phyloP scores from a whole-genome alignment of 2,888 invertebrate species.

The Callyntrura guangdongensis region DNA sequence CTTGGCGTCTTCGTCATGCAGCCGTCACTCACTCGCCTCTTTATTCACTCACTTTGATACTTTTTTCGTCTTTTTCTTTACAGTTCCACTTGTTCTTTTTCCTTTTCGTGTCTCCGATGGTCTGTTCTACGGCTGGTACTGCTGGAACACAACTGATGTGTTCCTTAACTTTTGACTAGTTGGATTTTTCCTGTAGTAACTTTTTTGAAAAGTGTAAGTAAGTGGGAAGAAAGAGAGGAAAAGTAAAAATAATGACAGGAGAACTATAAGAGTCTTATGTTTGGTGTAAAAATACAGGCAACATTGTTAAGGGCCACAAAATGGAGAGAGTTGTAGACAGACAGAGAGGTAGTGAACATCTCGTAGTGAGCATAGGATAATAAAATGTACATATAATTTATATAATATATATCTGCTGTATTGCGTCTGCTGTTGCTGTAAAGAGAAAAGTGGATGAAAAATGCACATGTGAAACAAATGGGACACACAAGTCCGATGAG shows the following conservation, averaged over 20 bases:
- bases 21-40: slow-evolving; percentile 58
- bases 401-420: not conserved
- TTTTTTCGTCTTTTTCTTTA: slow-evolving; percentile 5
- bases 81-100: slow-evolving; percentile 6
- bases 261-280: not conserved
- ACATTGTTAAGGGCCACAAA: too few relatives aligned
- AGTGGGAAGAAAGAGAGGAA: slow-evolving; percentile 31
- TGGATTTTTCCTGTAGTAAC: slow-evolving; percentile 61
- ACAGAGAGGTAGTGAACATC: not conserved
- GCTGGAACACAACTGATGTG: slow-evolving; percentile 26
- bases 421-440: slow-evolving; percentile 11
- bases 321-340: too few relatives aligned
- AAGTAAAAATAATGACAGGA: not conserved
- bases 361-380: too few relatives aligned
- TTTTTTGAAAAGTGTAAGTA: slow-evolving; percentile 62
- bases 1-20: slow-evolving; percentile 40
- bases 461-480: slow-evolving; percentile 82
- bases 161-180: slow-evolving; percentile 74
- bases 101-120: slow-evolving; percentile 2
- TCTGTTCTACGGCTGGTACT: not conserved
- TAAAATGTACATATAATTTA: not conserved
- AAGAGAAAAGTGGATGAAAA: slow-evolving; percentile 78
- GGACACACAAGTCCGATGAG: slow-evolving; percentile 79
- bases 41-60: slow-evolving; percentile 36
- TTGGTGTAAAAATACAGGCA: not conserved